Percentiles rank a stretch among this genome's conserved stretches.
Conservation (phyloP, 2,888 invertebrate genomes). For the Troilus luridus region DNA sequence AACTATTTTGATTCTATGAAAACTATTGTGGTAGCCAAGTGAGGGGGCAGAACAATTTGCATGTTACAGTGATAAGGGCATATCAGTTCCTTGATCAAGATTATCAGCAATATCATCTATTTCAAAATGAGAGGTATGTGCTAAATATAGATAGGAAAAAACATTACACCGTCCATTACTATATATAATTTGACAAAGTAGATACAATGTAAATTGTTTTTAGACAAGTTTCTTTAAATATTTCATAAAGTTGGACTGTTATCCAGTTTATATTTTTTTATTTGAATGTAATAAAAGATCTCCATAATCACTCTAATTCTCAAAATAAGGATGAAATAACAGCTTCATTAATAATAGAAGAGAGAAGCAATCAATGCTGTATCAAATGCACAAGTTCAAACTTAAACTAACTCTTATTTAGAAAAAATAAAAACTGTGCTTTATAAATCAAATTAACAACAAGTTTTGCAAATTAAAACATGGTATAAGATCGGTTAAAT, state of each 20-base stretch:
- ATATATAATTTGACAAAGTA: neutral
- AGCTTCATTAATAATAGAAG: neutral
- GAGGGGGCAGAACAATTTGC: constrained; percentile 47
- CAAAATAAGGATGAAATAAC: neutral
- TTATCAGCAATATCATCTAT: constrained; percentile 23
- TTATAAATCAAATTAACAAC: neutral
- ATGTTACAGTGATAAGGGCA: constrained; percentile 14
- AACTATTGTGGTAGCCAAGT: neutral
- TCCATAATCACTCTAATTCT: neutral
- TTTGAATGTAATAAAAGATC: neutral
- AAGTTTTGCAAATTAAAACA: neutral
- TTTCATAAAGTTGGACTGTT: neutral
- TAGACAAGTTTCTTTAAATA: neutral
- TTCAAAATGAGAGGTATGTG: constrained; percentile 46
- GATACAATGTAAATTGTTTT: neutral
- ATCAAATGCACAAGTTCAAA: neutral
- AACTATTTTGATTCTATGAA: neutral
- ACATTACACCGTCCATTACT: constrained; percentile 26
- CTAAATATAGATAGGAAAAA: constrained; percentile 50
- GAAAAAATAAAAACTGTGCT: neutral
- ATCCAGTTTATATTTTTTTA: neutral
- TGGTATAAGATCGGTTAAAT: neutral
- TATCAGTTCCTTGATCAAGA: constrained; percentile 20
- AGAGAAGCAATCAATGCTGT: neutral
- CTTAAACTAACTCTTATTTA: neutral